phyloP scores from a whole-genome alignment of 2,888 invertebrate genomes.

The Leucophora obtusa region DNA sequence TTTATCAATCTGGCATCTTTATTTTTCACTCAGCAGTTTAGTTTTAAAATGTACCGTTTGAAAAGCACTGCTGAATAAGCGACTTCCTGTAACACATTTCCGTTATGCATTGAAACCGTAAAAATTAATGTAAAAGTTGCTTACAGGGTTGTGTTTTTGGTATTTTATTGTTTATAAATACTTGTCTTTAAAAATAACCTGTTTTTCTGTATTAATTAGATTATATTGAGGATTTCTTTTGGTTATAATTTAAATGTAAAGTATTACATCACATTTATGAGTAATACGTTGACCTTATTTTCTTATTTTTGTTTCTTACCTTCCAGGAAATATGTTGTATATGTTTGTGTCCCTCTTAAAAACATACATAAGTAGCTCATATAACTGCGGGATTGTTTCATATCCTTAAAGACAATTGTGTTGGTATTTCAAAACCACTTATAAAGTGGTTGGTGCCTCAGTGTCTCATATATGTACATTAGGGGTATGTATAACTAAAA shows the following conservation, averaged over 20 bases:
- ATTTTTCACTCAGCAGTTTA: neutral
- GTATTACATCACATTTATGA: constrained; percentile 49
- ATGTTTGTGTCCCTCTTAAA: constrained; percentile 10
- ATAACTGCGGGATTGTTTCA: constrained; percentile 58
- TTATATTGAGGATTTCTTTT: constrained; percentile 3
- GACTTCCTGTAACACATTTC: constrained; percentile 9
- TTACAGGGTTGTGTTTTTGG: constrained; percentile 1
- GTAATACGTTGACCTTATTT: constrained; percentile 46
- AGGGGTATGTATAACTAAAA: too few species aligned
- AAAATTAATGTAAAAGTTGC: constrained; percentile 10
- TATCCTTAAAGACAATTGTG: constrained; percentile 26
- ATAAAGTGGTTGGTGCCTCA: constrained; percentile 28
- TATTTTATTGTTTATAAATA: constrained; percentile 1
- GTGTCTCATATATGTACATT: constrained; percentile 21
- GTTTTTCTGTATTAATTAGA: constrained; percentile 2
- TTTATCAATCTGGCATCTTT: neutral
- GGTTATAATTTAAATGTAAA: constrained; percentile 14
- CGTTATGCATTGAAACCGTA: constrained; percentile 16
- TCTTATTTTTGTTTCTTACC: constrained; percentile 11
- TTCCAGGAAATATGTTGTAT: constrained; percentile 51
- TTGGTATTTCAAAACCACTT: constrained; percentile 18
- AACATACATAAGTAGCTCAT: constrained; percentile 27
- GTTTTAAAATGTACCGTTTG: constrained; percentile 4
- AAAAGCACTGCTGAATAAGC: neutral
- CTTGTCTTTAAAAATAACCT: constrained; percentile 1